Base-by-base conservation (phyloP, 92 coral and sea anemone genomes). In the Palythoa grandiflora region DNA sequence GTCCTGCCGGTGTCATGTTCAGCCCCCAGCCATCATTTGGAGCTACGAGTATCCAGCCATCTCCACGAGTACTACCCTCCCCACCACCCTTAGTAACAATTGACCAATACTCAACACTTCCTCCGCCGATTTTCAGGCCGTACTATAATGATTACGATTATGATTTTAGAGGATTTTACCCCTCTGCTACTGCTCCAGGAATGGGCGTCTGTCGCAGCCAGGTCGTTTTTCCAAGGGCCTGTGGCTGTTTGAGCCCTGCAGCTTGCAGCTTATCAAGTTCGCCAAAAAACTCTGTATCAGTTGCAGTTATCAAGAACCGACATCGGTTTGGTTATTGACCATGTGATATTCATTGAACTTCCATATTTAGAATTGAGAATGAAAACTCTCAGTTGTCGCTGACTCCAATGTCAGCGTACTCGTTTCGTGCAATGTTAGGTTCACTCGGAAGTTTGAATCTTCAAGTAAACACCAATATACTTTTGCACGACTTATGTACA, bases 211-310 rank as follows among this genome's bases (percentile, higher is more conserved):
- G 94, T 48, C 83, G 89, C 70, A 94, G 93, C 52, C 93, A 84
- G 53, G 84, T 94, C 17, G 87, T 94, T 37, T 94, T 92, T 48
- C 96, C 96, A 38, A 66, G 55, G 8, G 87, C 93, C 1, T 92
- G 91, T 48, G 76, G 89, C 10, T 94, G 94, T 71, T 39, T 89
- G 10, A 70, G 80, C 16, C 75, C 93, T 10, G 47, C 88, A 19
- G 65, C 40, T 36, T 77, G 78, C 36, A 86, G 77, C 19, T 9
- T 75, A 51, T 59, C 48, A 14, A 66, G 8, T 48, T 48, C 86
- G 0, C 75, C 50, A 47, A 21, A 40, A 66, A 81, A 47, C 20
- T 81, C 86, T 9, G 60, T 66, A 14, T 39, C 86, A 6, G 75
- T 81, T 37, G 73, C 86, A 28, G 76, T 66, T 40, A 81, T 81